These are phyloP conservation scores for Anoncus sp. DNA, from an alignment of 2,888 invertebrate species.

Conservation along the genomic window DNA sequence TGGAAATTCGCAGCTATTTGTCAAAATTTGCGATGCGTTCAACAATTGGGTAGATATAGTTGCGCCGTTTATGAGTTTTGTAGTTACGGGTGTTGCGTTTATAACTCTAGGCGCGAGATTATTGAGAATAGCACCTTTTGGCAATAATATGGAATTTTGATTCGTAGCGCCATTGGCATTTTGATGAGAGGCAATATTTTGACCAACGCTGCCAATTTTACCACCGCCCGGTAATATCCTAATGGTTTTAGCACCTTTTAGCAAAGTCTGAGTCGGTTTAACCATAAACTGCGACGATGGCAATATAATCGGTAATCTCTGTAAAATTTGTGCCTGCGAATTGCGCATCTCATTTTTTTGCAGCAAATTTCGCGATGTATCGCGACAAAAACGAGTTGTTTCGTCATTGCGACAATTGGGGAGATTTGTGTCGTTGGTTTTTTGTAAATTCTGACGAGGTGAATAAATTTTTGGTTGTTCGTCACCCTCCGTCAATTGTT, in stretches of 20 bases:
- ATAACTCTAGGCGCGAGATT: constrained; percentile 74
- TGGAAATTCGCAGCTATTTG: constrained; percentile 69
- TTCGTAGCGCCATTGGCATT: constrained; percentile 53
- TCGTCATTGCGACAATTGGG: constrained; percentile 42
- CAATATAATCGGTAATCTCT: constrained; percentile 73
- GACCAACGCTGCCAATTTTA: constrained; percentile 66
- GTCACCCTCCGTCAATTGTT: constrained; percentile 17
- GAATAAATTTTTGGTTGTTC: constrained; percentile 32
- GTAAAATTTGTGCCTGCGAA: constrained; percentile 74
- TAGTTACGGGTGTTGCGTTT: constrained; percentile 74
- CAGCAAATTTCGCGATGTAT: constrained; percentile 61
- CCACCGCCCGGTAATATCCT: constrained; percentile 72
- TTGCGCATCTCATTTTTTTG: constrained; percentile 61
- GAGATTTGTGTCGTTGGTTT: constrained; percentile 1
- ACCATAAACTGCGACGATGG: constrained; percentile 78
- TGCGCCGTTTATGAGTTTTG: constrained; percentile 72
- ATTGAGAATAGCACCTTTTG: constrained; percentile 75
- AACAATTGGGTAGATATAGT: constrained; percentile 72
- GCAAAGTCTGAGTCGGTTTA: constrained; percentile 75
- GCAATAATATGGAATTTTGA: constrained; percentile 75
- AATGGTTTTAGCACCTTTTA: constrained; percentile 75
- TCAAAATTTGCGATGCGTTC: constrained; percentile 71
- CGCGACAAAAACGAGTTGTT: not conserved
- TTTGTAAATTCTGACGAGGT: constrained; percentile 20
- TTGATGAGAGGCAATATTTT: constrained; percentile 5